Conservation (phyloP, 2,113 vertebrate species). For the Telmatochromis brachygnathus region DNA sequence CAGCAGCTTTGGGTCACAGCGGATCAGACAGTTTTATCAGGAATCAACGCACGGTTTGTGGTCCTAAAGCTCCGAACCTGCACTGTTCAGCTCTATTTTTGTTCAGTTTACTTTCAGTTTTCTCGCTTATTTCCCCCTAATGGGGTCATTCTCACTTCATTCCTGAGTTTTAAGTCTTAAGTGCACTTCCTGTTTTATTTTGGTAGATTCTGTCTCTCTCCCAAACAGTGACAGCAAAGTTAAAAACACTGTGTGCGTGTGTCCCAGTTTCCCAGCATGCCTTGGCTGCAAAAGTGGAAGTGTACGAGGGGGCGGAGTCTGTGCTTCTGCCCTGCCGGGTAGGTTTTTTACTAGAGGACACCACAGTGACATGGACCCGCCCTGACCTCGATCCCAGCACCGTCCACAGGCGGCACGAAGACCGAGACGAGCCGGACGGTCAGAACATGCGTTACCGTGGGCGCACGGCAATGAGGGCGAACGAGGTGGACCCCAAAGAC, state of each 20-base stretch:
- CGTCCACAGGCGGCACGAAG: background rate
- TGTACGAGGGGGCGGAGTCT: background rate
- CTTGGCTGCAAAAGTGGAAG: background rate
- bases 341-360: background rate
- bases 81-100: background rate
- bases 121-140: background rate
- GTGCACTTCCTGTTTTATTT: background rate
- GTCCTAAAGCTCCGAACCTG: background rate
- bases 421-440: background rate
- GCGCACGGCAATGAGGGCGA: background rate
- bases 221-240: background rate
- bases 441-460: background rate
- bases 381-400: background rate
- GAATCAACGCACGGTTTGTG: background rate
- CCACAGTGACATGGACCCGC: background rate
- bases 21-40: background rate
- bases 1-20: background rate
- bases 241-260: background rate
- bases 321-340: background rate
- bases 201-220: background rate
- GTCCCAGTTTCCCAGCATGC: background rate
- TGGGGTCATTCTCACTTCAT: background rate
- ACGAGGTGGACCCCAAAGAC: background rate
- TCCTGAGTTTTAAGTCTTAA: background rate
- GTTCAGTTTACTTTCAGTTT: background rate